phyloP scores from a whole-genome alignment of 2,888 invertebrate species.

The Leptopilina drosophilae region DNA sequence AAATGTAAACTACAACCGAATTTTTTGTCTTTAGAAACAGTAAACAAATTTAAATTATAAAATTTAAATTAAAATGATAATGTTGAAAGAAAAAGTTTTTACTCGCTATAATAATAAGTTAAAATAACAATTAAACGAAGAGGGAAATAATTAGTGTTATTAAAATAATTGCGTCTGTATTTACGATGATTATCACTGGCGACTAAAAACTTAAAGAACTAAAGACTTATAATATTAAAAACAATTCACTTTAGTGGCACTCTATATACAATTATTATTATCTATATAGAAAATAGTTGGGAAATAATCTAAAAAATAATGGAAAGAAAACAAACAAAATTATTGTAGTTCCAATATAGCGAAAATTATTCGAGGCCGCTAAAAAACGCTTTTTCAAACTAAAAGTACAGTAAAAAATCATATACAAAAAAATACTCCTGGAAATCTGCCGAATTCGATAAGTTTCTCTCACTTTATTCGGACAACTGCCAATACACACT shows the following conservation, averaged over 20 bases:
- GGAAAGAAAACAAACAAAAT: background rate
- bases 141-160: conserved; percentile 1
- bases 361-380: too few species aligned
- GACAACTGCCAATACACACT: conserved; percentile 38
- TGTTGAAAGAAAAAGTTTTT: background rate
- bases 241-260: background rate
- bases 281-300: background rate
- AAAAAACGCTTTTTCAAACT: too few species aligned
- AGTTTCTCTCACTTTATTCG: conserved; percentile 7
- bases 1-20: too few species aligned
- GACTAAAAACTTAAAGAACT: background rate
- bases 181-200: background rate
- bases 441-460: conserved; percentile 31
- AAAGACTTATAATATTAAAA: background rate
- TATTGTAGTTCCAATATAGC: background rate
- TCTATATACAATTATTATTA: conserved; percentile 6
- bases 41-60: conserved; percentile 2
- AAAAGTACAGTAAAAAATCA: too few species aligned
- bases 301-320: too few species aligned
- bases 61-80: background rate
- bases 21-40: background rate
- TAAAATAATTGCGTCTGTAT: background rate
- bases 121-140: background rate
- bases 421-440: background rate
- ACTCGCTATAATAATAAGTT: background rate